Evolutionary conservation across 2,113 vertebrate genomes (phyloP).

Genomic region (Phyllostomus discolor): DNA sequence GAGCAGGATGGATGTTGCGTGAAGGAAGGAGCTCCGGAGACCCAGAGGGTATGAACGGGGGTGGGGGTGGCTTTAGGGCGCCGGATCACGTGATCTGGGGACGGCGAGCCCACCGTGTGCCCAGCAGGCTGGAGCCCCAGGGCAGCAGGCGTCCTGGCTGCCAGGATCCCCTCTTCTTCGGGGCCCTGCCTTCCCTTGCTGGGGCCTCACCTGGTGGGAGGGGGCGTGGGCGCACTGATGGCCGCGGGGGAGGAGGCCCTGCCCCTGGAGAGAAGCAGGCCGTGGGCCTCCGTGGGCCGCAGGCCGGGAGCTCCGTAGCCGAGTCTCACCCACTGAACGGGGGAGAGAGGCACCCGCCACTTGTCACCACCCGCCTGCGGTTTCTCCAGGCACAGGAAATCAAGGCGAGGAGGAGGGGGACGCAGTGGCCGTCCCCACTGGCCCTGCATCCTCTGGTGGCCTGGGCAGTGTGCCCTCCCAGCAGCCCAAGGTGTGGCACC

Average conservation of each 20-base stretch:
- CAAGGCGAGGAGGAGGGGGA: rapidly evolving
- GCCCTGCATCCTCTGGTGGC: background rate
- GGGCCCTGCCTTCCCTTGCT: background rate
- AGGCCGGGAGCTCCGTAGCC: rapidly evolving
- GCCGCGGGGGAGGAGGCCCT: background rate
- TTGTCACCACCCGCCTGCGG: background rate
- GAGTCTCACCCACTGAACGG: rapidly evolving
- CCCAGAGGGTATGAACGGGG: rapidly evolving
- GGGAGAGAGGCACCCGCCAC: background rate
- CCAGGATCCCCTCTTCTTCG: background rate
- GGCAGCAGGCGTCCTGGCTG: background rate
- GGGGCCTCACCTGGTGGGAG: background rate
- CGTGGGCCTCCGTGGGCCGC: background rate
- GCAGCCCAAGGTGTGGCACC: rapidly evolving
- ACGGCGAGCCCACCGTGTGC: background rate
- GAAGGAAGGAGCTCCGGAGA: background rate
- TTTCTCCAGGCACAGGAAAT: background rate
- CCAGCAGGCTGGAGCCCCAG: background rate
- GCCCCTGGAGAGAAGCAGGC: background rate
- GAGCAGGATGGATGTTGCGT: background rate
- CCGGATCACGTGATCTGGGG: background rate
- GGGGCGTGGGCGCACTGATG: background rate
- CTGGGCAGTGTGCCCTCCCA: rapidly evolving
- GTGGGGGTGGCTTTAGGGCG: background rate
- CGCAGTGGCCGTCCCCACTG: background rate